Percentiles rank a stretch among this genome's conserved stretches.
Evolutionary conservation across 2,113 vertebrate genomes (phyloP).

Genomic region (Glareola pratincola): DNA sequence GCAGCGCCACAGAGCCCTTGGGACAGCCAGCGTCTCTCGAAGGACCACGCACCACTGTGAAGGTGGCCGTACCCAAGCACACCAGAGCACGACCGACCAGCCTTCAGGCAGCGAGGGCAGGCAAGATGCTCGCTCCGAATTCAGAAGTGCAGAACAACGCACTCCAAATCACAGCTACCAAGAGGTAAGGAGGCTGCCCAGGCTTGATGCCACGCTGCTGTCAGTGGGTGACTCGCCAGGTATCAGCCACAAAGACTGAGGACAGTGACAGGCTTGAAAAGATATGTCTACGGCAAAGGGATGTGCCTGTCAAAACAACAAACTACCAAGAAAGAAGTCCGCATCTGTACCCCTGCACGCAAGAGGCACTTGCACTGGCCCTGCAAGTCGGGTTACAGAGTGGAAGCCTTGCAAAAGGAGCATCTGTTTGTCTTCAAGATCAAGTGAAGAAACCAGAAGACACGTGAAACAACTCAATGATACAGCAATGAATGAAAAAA

Average conservation of each 20-base stretch:
- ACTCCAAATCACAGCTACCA: not conserved
- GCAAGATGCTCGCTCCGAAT: accelerated
- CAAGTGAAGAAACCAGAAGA: not conserved
- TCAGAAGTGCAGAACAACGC: not conserved
- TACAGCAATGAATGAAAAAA: not conserved
- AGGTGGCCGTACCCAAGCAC: accelerated
- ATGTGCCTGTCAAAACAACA: not conserved
- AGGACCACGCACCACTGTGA: accelerated
- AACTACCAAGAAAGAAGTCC: accelerated
- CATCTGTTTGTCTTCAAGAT: not conserved
- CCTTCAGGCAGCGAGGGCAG: accelerated
- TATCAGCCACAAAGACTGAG: not conserved
- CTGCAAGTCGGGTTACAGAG: not conserved
- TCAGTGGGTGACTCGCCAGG: accelerated
- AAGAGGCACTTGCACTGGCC: not conserved
- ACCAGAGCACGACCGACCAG: not conserved
- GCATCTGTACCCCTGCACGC: accelerated
- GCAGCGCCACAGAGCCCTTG: accelerated
- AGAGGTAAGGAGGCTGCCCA: too few species aligned
- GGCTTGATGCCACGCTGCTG: accelerated
- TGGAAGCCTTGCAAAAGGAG: not conserved
- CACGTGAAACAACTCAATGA: accelerated
- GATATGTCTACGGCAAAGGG: not conserved
- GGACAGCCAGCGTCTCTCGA: accelerated
- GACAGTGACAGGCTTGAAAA: not conserved